phyloP scores from a whole-genome alignment of 2,113 vertebrate species.

The Centropus unirufus region DNA sequence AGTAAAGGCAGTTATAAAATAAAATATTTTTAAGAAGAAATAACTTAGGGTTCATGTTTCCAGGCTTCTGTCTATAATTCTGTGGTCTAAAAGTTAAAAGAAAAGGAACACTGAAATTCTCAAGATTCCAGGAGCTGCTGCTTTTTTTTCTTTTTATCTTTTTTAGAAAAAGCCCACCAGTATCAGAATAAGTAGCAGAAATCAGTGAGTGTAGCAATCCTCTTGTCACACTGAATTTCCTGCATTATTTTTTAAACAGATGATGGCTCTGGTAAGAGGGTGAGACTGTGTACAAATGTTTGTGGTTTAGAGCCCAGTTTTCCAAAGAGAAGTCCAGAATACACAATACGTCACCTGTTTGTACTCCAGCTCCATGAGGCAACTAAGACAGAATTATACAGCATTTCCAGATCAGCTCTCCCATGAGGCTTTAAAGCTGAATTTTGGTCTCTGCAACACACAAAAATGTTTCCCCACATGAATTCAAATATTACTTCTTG shows the following conservation, averaged over 20 bases:
- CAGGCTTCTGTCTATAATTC: neutral
- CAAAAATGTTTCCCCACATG: conserved; percentile 61
- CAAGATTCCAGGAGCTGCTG: neutral
- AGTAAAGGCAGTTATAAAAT: neutral
- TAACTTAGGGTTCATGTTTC: neutral
- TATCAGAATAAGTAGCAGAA: conserved; percentile 23
- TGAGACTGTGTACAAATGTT: conserved; percentile 64
- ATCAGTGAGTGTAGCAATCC: neutral
- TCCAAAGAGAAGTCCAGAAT: conserved; percentile 65
- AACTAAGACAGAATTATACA: conserved; percentile 60
- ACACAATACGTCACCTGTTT: conserved; percentile 70
- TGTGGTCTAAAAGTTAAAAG: neutral
- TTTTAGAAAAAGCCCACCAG: neutral
- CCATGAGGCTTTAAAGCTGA: conserved; percentile 9
- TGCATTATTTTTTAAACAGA: conserved; percentile 10
- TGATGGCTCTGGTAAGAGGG: conserved; percentile 44
- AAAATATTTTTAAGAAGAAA: neutral
- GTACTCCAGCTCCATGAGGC: conserved; percentile 62
- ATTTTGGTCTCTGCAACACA: conserved; percentile 39
- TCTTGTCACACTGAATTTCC: conserved; percentile 26
- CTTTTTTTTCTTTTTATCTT: neutral
- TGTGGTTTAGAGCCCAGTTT: conserved; percentile 66
- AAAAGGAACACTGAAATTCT: neutral
- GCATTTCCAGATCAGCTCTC: conserved; percentile 60
- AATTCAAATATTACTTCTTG: conserved; percentile 66